These are phyloP conservation scores for Pseudocheirus occidentalis DNA, from an alignment of 2,797 vertebrate species.

Conservation along the genomic window DNA sequence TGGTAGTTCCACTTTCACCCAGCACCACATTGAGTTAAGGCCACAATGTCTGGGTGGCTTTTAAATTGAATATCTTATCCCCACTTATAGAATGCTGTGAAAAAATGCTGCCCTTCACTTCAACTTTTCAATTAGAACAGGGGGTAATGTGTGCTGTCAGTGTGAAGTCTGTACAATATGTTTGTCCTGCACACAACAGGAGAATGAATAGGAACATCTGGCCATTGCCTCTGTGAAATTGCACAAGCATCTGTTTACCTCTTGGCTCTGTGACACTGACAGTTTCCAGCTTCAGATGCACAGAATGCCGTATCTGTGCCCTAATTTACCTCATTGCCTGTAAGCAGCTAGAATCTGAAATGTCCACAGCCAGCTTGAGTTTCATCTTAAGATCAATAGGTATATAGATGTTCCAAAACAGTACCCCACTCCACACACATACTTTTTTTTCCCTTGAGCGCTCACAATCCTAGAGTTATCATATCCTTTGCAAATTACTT, in stretches of 20 bases:
- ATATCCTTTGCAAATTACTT: constrained; percentile 60
- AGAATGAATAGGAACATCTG: constrained; percentile 89
- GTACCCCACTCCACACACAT: background rate
- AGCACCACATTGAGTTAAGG: constrained; percentile 73
- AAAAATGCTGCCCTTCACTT: constrained; percentile 83
- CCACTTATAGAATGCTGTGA: constrained; percentile 77
- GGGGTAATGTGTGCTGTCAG: constrained; percentile 88
- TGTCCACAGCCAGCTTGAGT: constrained; percentile 77
- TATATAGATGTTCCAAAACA: constrained; percentile 63
- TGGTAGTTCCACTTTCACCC: constrained; percentile 27
- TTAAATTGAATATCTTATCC: constrained; percentile 80
- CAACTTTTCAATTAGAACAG: constrained; percentile 83
- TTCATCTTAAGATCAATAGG: constrained; percentile 69
- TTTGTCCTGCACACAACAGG: constrained; percentile 85
- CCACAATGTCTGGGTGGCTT: constrained; percentile 74
- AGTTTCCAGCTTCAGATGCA: constrained; percentile 91
- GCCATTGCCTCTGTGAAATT: constrained; percentile 86
- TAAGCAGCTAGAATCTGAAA: constrained; percentile 80
- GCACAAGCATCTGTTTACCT: constrained; percentile 93
- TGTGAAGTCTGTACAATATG: constrained; percentile 88
- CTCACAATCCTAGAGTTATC: constrained; percentile 54
- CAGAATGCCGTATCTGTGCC: constrained; percentile 88
- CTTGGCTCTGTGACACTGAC: constrained; percentile 90
- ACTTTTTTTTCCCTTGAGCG: constrained; percentile 51
- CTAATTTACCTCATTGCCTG: constrained; percentile 88